A percentile compares a stretch with the other conserved stretches of the same genome.
Conservation (phyloP, 2,888 invertebrate genomes). For the Idaea dimidiata region DNA sequence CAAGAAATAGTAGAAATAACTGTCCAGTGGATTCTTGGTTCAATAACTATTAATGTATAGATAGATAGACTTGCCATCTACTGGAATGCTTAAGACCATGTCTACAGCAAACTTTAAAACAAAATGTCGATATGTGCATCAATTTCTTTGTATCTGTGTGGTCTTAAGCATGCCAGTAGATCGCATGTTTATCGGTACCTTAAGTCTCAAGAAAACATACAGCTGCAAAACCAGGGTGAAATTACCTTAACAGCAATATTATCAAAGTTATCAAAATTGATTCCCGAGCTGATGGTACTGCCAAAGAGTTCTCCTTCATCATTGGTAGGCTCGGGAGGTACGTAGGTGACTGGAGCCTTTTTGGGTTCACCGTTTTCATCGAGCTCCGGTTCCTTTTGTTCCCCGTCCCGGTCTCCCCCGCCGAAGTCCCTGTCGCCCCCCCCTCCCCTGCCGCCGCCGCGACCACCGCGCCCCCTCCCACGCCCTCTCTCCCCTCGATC, state of each 20-base stretch:
- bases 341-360: slow-evolving; percentile 78
- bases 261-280: slow-evolving; percentile 95
- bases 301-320: slow-evolving; percentile 87
- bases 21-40: too few species aligned
- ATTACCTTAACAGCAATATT: slow-evolving; percentile 92
- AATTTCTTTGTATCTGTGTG: too few species aligned
- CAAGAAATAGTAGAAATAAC: too few species aligned
- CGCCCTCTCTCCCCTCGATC: slow-evolving; percentile 48
- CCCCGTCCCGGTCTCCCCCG: slow-evolving; percentile 32
- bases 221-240: not conserved
- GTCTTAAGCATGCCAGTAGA: too few species aligned
- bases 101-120: too few species aligned
- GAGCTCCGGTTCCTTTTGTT: slow-evolving; percentile 35
- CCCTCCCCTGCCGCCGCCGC: slow-evolving; percentile 39
- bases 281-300: slow-evolving; percentile 87
- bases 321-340: slow-evolving; percentile 87
- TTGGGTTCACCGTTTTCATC: slow-evolving; percentile 61
- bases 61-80: too few species aligned
- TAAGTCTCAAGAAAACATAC: too few species aligned
- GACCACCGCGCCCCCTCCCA: slow-evolving; percentile 42
- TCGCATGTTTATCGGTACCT: too few species aligned
- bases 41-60: too few species aligned
- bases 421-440: slow-evolving; percentile 40
- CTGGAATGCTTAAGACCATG: too few species aligned
- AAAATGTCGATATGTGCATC: too few species aligned